These are phyloP conservation scores for Andrena chrysosceles DNA, from an alignment of 2,888 invertebrate genomes.

Conservation along the genomic window DNA sequence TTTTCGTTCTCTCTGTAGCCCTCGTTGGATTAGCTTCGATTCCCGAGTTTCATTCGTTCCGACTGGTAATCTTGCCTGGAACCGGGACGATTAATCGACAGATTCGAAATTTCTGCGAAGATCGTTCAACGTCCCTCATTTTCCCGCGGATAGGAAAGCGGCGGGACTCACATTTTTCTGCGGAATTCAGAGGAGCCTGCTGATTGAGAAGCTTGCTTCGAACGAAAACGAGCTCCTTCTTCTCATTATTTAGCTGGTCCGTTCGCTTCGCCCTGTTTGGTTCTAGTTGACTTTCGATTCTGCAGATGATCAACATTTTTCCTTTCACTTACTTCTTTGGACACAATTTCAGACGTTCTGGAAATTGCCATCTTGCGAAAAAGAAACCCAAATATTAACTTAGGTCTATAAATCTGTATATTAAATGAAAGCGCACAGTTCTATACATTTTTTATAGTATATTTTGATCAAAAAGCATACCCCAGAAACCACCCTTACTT, in stretches of 20 bases:
- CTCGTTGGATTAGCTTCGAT: constrained; percentile 10
- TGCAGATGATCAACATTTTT: not conserved
- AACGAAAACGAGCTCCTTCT: not conserved
- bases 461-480: no score
- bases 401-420: no score
- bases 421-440: no score
- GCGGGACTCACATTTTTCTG: constrained; percentile 17
- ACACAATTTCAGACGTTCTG: not conserved
- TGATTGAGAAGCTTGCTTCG: constrained; percentile 9
- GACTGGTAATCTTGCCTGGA: constrained; percentile 14
- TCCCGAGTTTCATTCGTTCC: constrained; percentile 16
- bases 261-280: not conserved
- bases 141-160: not conserved
- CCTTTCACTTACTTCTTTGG: not conserved
- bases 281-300: not conserved
- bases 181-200: constrained; percentile 1
- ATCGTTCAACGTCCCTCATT: constrained; percentile 19
- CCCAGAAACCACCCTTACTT: no score
- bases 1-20: not conserved
- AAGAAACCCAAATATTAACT: no score
- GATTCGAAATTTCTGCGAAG: constrained; percentile 29
- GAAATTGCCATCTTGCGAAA: not conserved
- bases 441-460: no score
- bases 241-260: not conserved
- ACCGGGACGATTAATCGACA: constrained; percentile 60